Evolutionary conservation across 2,113 vertebrate species (phyloP).

Genomic region (Cervus canadensis): DNA sequence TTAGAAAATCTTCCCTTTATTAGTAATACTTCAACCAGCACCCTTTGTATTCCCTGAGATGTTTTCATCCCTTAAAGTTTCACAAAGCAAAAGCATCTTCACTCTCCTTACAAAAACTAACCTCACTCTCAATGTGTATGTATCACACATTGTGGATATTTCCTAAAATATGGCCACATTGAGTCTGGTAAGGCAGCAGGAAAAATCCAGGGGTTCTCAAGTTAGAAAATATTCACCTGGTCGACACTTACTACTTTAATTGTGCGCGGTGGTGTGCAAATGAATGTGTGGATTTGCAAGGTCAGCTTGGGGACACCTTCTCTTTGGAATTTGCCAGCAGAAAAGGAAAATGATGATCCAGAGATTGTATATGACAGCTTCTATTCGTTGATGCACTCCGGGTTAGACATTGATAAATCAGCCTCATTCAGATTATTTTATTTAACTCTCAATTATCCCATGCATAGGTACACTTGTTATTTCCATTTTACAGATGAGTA

Average conservation of each 20-base stretch:
- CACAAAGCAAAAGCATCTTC: neutral
- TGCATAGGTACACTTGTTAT: neutral
- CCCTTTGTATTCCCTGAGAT: neutral
- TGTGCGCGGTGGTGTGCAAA: neutral
- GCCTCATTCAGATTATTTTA: neutral
- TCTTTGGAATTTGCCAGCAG: slow-evolving; percentile 58
- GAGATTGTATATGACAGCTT: neutral
- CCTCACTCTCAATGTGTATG: rapidly evolving
- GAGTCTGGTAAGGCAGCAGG: neutral
- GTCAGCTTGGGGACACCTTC: slow-evolving; percentile 57
- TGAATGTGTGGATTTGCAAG: slow-evolving; percentile 30
- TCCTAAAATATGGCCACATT: neutral
- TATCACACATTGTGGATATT: neutral
- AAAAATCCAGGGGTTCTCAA: neutral
- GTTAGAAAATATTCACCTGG: neutral
- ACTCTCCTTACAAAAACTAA: neutral
- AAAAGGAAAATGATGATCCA: slow-evolving; percentile 67
- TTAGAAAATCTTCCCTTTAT: neutral
- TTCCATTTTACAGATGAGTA: neutral
- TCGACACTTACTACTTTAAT: neutral
- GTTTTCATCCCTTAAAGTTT: neutral
- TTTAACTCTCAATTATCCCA: neutral
- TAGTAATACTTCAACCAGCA: neutral
- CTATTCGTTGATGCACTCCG: neutral
- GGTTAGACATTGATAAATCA: neutral